phyloP scores from a whole-genome alignment of 2,888 invertebrate species.

The Strigamia crassipes region DNA sequence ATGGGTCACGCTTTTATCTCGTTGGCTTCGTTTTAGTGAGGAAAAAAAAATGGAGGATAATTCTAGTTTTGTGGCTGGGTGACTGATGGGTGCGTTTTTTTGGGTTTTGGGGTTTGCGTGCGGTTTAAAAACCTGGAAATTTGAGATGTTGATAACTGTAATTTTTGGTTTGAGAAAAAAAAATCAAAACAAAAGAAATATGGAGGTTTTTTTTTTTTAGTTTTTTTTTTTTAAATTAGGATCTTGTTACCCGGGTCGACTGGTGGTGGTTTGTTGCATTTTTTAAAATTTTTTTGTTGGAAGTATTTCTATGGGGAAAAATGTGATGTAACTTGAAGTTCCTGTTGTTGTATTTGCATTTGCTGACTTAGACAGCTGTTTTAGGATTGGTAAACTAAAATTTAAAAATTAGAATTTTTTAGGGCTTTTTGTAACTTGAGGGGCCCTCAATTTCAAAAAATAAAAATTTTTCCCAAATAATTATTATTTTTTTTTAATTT shows the following conservation, averaged over 20 bases:
- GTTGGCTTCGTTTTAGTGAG: too few species aligned
- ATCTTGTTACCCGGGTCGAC: too few species aligned
- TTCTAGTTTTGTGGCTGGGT: neutral
- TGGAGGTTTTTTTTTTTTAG: neutral
- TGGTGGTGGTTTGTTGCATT: too few species aligned
- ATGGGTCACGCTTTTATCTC: neutral
- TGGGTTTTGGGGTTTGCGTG: neutral
- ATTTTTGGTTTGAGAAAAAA: neutral
- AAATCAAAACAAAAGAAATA: neutral
- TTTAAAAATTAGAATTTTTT: too few species aligned
- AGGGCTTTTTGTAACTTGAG: too few species aligned
- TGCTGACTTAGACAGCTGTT: too few species aligned
- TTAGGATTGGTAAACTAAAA: too few species aligned
- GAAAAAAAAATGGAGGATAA: neutral
- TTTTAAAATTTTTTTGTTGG: neutral
- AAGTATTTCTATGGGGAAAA: neutral
- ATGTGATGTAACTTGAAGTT: neutral
- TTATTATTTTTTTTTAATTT: too few species aligned
- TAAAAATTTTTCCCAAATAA: too few species aligned
- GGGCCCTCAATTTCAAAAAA: neutral
- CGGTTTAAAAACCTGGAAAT: neutral
- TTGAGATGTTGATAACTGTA: neutral
- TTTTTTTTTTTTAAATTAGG: neutral
- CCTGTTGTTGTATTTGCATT: neutral
- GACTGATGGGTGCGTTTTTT: neutral